These are phyloP conservation scores for Adoxophyes honmai DNA, from an alignment of 1,140 invertebrate genomes.

Conservation along the genomic window DNA sequence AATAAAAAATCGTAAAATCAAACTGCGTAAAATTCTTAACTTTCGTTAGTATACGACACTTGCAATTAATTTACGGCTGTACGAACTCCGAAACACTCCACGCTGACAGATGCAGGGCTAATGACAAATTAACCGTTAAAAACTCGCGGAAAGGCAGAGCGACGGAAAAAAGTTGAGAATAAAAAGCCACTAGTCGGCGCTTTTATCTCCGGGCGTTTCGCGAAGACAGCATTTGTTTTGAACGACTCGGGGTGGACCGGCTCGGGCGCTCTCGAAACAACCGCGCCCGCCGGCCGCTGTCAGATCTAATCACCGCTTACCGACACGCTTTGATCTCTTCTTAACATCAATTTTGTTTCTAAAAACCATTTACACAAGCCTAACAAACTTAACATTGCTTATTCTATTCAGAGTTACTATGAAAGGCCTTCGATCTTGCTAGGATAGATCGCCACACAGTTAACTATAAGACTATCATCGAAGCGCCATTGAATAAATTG, in stretches of 20 bases:
- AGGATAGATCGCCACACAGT: not conserved
- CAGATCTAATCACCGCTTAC: slow-evolving; percentile 49
- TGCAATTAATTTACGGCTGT: slow-evolving; percentile 18
- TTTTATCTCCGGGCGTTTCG: slow-evolving; percentile 45
- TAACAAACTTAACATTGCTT: not conserved
- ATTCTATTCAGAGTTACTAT: not conserved
- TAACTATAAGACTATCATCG: slow-evolving; percentile 31
- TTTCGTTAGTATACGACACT: slow-evolving; percentile 1
- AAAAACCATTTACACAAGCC: slow-evolving; percentile 3
- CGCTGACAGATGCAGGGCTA: slow-evolving; percentile 54
- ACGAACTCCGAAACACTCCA: slow-evolving; percentile 30
- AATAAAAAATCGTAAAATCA: not conserved
- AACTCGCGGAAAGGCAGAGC: slow-evolving; percentile 36
- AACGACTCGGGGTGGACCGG: slow-evolving; percentile 29
- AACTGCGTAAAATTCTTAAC: not conserved
- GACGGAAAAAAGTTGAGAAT: slow-evolving; percentile 38
- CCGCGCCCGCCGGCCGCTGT: slow-evolving; percentile 28
- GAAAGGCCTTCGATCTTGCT: not conserved
- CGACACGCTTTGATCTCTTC: slow-evolving; percentile 55
- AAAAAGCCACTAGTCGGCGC: slow-evolving; percentile 36
- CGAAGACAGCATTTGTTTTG: slow-evolving; percentile 42
- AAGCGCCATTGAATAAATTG: slow-evolving; percentile 28
- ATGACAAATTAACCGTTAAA: slow-evolving; percentile 62
- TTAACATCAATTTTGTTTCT: slow-evolving; percentile 10
- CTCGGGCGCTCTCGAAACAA: slow-evolving; percentile 36